phyloP scores from a whole-genome alignment of 2,113 vertebrate species.

The Dipodomys ordii region DNA sequence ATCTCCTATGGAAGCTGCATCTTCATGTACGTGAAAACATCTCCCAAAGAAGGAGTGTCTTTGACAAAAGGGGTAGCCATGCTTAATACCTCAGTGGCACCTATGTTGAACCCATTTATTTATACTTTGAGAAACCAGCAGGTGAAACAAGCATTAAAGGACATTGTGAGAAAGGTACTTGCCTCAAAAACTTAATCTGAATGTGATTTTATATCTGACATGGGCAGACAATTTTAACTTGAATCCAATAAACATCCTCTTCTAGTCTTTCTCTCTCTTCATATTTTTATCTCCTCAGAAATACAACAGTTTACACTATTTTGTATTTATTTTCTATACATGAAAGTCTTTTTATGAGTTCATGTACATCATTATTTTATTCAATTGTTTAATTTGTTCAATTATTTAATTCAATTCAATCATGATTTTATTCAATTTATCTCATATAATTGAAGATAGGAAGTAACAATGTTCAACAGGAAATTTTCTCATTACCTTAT shows the following conservation, averaged over 20 bases:
- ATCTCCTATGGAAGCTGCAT: conserved; percentile 76
- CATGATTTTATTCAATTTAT: neutral
- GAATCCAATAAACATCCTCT: neutral
- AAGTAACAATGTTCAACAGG: too few relatives aligned
- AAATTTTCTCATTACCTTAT: too few relatives aligned
- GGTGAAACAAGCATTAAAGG: conserved; percentile 65
- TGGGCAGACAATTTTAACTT: neutral
- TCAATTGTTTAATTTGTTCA: neutral
- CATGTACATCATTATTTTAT: neutral
- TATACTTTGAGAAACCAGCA: conserved; percentile 69
- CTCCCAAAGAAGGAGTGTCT: conserved; percentile 59
- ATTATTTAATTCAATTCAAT: too few relatives aligned
- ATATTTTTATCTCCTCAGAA: neutral
- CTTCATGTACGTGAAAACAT: conserved; percentile 75
- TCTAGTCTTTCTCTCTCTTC: neutral
- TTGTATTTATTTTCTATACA: neutral
- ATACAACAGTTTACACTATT: neutral
- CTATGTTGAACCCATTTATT: conserved; percentile 70
- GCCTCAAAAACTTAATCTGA: conserved; percentile 34
- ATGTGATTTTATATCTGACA: neutral
- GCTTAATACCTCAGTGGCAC: conserved; percentile 60
- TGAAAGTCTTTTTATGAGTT: neutral
- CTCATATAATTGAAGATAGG: neutral
- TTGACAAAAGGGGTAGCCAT: conserved; percentile 55
- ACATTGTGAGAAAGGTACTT: conserved; percentile 21